Base-by-base conservation (phyloP, 1,140 invertebrate species). In the Rhysida immarginata region DNA sequence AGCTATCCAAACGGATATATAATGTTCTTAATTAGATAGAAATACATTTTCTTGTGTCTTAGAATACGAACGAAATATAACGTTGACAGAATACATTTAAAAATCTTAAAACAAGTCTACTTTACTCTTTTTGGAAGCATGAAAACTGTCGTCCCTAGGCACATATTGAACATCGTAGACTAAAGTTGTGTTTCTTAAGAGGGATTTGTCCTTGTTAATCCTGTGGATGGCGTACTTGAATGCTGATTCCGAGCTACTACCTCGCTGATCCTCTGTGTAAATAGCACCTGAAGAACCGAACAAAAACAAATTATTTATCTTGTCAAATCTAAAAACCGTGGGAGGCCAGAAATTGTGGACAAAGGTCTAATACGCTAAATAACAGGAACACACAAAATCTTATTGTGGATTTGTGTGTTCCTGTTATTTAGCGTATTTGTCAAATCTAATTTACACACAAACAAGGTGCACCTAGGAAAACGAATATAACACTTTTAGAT, bases 161-260 rank as follows among this genome's bases (percentile, higher is more conserved):
- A 87, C 85, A 71, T 91, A 90, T 68, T 91, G 84, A 61, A 93
- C 90, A 66, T 93, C 87, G 65, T 92, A 92, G 1, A 89, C 81
- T 26, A 94, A 71, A 0, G 87, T 90, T 0, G 83, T 89, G 61
- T 91, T 86, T 2, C 87, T 83, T 45, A 94, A 70, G 14, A 94
- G 70, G 53, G 74, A 77, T 53, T 81, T 78, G 61, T 93, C 87
- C 64, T 87, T 87, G 70, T 94, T 94, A 54, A 94, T 87, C 52
- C 84, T 80, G 70, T 91, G 91, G 1, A 93, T 86, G 1, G 89
- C 88, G 70, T 93, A 93, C 64, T 93, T 92, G 71, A 94, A 94
- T 1, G 90, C 86, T 55, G 90, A 71, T 68, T 93, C 89, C 0
- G 82, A 78, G 55, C 81, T 83, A 59, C 83, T 85, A 59, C 87